Conservation (phyloP, 2,888 invertebrate genomes). For the Rugalucina vietnamica region DNA sequence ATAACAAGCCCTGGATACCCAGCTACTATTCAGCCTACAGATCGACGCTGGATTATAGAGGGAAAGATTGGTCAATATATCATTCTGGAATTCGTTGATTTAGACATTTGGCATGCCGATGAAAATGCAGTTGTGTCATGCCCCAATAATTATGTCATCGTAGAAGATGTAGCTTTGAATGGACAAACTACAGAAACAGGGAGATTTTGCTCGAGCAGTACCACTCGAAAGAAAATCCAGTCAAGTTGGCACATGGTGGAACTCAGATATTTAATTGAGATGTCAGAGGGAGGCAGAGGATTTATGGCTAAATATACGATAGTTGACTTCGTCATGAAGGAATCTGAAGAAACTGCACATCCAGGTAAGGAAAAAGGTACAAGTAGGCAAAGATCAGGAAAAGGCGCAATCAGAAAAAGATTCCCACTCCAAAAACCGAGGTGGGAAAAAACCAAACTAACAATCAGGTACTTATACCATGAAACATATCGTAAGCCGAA, state of each 20-base stretch:
- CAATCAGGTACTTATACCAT: no score
- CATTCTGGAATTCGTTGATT: background rate
- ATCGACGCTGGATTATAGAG: conserved; percentile 20
- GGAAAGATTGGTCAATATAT: conserved; percentile 28
- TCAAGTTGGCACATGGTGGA: conserved; percentile 1
- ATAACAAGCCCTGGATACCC: conserved; percentile 50
- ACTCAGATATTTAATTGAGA: background rate
- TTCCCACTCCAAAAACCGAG: no score
- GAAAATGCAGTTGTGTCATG: background rate
- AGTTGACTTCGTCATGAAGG: background rate
- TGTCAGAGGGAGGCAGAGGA: background rate
- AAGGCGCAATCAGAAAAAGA: no score
- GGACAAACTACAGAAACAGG: background rate
- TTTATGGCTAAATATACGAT: background rate
- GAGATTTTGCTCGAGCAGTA: background rate
- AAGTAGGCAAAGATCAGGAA: no score
- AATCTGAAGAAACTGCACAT: background rate
- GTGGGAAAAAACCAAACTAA: no score
- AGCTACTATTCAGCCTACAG: background rate
- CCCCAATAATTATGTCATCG: background rate
- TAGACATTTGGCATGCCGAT: background rate
- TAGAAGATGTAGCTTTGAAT: background rate
- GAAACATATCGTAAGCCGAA: no score
- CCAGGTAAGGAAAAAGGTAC: no score
- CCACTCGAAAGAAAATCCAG: background rate